A percentile compares a stretch with the other conserved stretches of the same genome.
Conservation (phyloP, 2,888 invertebrate genomes). For the Meiosimyza decipiens region DNA sequence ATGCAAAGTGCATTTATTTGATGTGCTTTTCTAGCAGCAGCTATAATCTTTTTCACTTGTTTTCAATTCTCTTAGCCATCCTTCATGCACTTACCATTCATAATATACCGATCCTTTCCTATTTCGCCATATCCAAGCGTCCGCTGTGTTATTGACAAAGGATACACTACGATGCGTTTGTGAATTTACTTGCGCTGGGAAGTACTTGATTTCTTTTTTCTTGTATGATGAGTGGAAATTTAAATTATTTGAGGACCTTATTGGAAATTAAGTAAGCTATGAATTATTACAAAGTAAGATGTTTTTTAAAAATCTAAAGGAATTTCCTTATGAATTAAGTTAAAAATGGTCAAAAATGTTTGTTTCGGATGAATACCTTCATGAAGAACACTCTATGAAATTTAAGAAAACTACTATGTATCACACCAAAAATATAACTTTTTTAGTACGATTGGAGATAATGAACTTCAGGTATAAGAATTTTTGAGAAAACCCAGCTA, state of each 20-base stretch:
- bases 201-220: constrained; percentile 37
- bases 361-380: too few relatives aligned
- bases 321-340: too few relatives aligned
- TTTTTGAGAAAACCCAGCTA: too few relatives aligned
- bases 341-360: too few relatives aligned
- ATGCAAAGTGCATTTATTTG: constrained; percentile 19
- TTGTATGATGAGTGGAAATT: constrained; percentile 34
- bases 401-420: too few relatives aligned
- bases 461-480: too few relatives aligned
- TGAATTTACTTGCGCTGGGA: constrained; percentile 21
- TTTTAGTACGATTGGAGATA: too few relatives aligned
- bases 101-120: not conserved
- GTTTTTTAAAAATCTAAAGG: too few relatives aligned
- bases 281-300: too few relatives aligned
- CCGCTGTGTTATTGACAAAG: not conserved
- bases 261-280: too few relatives aligned
- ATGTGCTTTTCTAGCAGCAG: constrained; percentile 11
- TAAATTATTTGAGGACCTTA: not conserved
- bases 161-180: constrained; percentile 18
- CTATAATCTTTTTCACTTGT: not conserved
- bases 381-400: too few relatives aligned
- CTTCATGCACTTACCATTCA: not conserved
- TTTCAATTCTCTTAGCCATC: not conserved
- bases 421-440: too few relatives aligned
- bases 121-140: constrained; percentile 29